These are phyloP conservation scores for Sinonovacula constricta DNA, from an alignment of 1,140 invertebrate species.

Conservation along the genomic window DNA sequence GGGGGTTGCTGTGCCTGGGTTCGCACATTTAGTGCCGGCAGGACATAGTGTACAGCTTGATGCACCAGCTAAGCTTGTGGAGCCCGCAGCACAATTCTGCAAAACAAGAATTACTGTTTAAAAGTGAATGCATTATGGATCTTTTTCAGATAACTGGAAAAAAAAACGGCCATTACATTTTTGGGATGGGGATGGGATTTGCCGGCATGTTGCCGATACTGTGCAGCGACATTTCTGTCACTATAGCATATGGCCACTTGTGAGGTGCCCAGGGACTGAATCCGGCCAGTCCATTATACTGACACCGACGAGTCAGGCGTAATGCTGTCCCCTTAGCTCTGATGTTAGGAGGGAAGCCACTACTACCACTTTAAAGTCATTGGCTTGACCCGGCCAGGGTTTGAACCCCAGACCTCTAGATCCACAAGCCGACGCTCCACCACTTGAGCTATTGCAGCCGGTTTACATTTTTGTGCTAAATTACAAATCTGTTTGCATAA, in stretches of 20 bases:
- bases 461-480: no score
- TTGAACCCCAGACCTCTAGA: no score
- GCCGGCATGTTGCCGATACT: neutral
- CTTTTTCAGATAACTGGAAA: neutral
- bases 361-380: no score
- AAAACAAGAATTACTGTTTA: constrained; percentile 23
- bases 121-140: neutral
- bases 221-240: neutral
- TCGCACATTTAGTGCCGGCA: constrained; percentile 62
- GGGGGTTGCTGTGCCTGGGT: constrained; percentile 59
- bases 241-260: neutral
- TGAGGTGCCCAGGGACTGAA: neutral
- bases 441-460: no score
- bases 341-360: no score
- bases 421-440: no score
- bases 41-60: constrained; percentile 64
- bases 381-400: no score
- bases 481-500: no score
- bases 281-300: no score
- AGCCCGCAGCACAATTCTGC: constrained; percentile 67
- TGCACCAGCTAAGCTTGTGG: constrained; percentile 62
- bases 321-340: no score
- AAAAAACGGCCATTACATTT: no score
- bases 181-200: neutral
- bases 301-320: no score